Evolutionary conservation across 2,113 vertebrate species (phyloP), one percentile per base, ranked within the genome.

Genomic region (Pteruthius melanotis): DNA sequence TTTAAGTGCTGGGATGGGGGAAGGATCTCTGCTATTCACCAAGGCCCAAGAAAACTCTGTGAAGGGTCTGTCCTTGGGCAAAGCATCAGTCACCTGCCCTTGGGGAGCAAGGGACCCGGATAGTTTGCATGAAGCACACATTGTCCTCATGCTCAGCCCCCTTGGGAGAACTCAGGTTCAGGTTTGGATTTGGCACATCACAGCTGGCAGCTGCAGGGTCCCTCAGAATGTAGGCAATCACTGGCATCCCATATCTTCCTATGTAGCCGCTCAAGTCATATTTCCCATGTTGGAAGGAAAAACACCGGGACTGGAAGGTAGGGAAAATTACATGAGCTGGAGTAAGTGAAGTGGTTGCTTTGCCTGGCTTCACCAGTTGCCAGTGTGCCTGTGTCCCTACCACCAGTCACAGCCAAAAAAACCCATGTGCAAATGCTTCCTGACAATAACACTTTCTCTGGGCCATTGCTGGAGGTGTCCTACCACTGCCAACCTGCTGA

Each of bases 61-160:
- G 2, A 40, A 93, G 6, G 6, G 4, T 39, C 39, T 74, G 19
- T 57, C 6, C n/a, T 1, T 1, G 12, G 5, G 11, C 8, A 83
- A 65, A 84, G 11, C 39, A 68, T 33, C 66, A 5, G 31, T 65
- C 3, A 2, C 10, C 18, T 74, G 45, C 60, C 54, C 13, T 40
- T 2, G 4, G 10, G 11, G 10, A 65, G 9, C 15, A 15, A 66
- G 39, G 18, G 6, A 5, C 8, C 9, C 24, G 8, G 26, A 33
- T 35, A 50, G 6, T 20, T 80, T 2, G 0, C 14, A 16, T 26
- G 61, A 60, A 22, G 26, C 4, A 11, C 31, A 11, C 0, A 0
- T 15, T 59, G 20, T 77, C 15, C 16, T 52, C 8, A 3, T 31
- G 44, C 15, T n/a, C 7, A 0, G 3, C 9, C 12, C 7, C 6